These are phyloP conservation scores for Tapirus terrestris DNA, from an alignment of 2,113 vertebrate genomes.

Conservation along the genomic window DNA sequence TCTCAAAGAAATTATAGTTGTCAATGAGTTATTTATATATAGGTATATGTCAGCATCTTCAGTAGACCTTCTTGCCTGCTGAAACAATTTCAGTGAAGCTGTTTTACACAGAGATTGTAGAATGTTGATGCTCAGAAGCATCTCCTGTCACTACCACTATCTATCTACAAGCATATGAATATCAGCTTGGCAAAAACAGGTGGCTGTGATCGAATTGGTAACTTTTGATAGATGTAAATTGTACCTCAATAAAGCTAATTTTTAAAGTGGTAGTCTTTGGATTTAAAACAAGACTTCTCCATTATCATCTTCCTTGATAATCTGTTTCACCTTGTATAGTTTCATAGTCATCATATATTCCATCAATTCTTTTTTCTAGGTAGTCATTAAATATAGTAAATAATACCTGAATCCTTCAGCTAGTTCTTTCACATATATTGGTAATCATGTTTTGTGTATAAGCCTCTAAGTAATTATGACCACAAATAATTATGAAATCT, in stretches of 20 bases:
- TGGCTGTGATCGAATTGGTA: neutral
- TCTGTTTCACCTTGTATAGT: neutral
- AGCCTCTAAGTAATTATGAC: neutral
- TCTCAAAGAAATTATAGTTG: constrained; percentile 5
- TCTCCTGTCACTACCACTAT: neutral
- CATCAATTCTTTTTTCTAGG: neutral
- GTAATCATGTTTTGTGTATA: neutral
- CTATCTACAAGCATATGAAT: neutral
- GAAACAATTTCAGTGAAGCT: neutral
- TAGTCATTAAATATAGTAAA: neutral
- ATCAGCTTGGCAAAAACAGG: constrained; percentile 24
- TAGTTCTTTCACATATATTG: neutral
- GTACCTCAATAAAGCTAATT: neutral
- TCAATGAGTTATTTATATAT: neutral
- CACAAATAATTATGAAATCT: neutral
- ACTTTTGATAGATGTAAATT: constrained; percentile 23
- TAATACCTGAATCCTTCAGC: neutral
- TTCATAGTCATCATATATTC: neutral
- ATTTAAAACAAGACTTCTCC: constrained; percentile 24
- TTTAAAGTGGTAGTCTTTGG: constrained; percentile 21
- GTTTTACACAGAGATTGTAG: neutral
- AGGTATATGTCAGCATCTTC: neutral
- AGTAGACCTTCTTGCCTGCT: neutral
- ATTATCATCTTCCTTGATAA: neutral
- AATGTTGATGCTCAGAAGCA: neutral